Evolutionary conservation across 2,113 vertebrate genomes (phyloP), one percentile per base, ranked within the genome.

Genomic region (Panthera uncia): DNA sequence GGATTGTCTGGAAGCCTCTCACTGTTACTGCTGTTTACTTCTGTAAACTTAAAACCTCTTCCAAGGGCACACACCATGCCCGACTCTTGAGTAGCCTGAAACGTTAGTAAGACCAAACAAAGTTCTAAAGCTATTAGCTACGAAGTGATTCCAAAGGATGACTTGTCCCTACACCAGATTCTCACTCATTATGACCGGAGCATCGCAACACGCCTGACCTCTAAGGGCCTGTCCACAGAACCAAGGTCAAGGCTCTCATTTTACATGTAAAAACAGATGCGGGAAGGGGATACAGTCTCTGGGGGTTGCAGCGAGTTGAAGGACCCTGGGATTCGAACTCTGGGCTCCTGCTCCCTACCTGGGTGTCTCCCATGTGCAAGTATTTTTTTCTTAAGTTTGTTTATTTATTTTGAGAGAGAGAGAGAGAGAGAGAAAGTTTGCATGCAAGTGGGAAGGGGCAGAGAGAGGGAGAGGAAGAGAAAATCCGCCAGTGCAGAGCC

Each of bases 21-120:
- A 0, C 52, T 0, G 0, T 16, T 15, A 0, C 21, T 21, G 1
- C 10, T 13, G 0, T 29, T 73, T 45, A 33, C 16, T 29, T 74
- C 73, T 27, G 38, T 16, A 25, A 69, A 74, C 36, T 33, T 23
- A 9, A 31, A 19, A 7, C 21, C 27, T 27, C 2, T 7, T 33
- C 21, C 41, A 8, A 0, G 6, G 6, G 80, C 48, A 27, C 36
- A 2, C 7, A 2, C 0, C 19, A 3, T 16, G 48, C 50, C 41
- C 19, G 38, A 4, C 66, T 12, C 48, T 25, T 27, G 50, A 65
- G 50, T n/a, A n/a, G n/a, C 73, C 55, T 7, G 19, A 27, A 25
- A 8, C 1, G 4, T 74, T 9, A 38, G 57, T 36, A 55, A 63
- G 48, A 29, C 16, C 29, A 33, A 16, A 10, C 1, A 31, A 4